Evolutionary conservation across 2,113 vertebrate genomes (phyloP), one percentile per base, ranked within the genome.

Genomic region (Spermophilus dauricus): DNA sequence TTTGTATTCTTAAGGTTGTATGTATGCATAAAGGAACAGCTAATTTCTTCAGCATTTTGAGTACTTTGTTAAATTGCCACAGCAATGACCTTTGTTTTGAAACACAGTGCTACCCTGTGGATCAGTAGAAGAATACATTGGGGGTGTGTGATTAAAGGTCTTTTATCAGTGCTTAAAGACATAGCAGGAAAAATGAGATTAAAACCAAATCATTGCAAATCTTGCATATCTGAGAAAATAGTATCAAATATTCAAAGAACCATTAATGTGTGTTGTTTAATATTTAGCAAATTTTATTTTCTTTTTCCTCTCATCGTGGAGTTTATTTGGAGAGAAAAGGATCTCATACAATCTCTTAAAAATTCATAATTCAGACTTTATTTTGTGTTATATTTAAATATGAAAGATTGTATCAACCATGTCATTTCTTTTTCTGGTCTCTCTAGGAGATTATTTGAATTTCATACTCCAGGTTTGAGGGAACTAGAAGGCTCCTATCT

Each of bases 81-180:
- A 94, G 83, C 97, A 97, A 94, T 97, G 86, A 93, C 91, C 97
- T 98, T 45, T 98, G 94, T 97, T 98, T 97, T 97, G 98, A 98
- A 97, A 97, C 95, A 98, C 92, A 98, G 82, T 98, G 97, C 98
- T 98, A 97, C 97, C 97, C 97, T 98, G 97, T 98, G 98, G 96
- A 98, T 98, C 98, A 98, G 97, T 81, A 95, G 98, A 97, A 98
- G 81, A 98, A 98, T 98, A 98, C 96, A 97, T 69, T 45, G 0
- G 22, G 94, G 51, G 78, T 89, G 4, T 56, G 56, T 45, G 48
- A 93, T 92, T 51, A 16, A 86, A 88, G 58, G 61, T 84, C 73
- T 97, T 9, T 94, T 96, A 94, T 92, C 88, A 96, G 82, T 96
- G 69, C 61, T 97, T 94, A 89, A 63, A 97, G 94, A 17, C 81